Conservation (phyloP, 1,140 invertebrate species). For the Coptotermes formosanus region DNA sequence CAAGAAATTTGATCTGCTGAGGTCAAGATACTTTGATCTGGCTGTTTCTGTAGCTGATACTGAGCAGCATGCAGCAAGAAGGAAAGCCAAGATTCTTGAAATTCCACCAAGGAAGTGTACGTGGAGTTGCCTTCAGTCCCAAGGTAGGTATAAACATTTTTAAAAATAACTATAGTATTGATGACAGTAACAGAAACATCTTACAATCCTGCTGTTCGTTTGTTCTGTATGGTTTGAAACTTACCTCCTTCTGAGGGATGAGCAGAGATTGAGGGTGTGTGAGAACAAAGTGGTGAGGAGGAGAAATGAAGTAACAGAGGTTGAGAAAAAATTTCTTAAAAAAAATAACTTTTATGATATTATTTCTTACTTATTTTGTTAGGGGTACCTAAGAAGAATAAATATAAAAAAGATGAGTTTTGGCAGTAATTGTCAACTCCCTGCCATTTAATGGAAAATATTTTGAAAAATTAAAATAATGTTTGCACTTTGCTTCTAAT, state of each 20-base stretch:
- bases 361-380: no score
- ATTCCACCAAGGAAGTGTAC: conserved; percentile 50
- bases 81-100: conserved; percentile 51
- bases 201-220: conserved; percentile 15
- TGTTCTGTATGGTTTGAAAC: background rate
- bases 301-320: background rate
- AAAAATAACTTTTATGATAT: no score
- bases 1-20: background rate
- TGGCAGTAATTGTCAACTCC: no score
- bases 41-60: background rate
- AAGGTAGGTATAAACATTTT: conserved; percentile 42
- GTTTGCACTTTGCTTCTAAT: no score
- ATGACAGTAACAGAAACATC: background rate
- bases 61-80: conserved; percentile 50
- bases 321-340: background rate
- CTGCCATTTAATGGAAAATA: no score
- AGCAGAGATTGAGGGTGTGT: background rate
- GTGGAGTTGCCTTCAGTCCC: conserved; percentile 53
- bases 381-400: no score
- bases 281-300: background rate
- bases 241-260: background rate
- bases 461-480: no score
- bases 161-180: no score
- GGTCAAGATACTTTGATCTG: background rate
- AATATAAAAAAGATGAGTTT: no score